phyloP scores from a whole-genome alignment of 2,888 invertebrate genomes.

The Sminthurides aquaticus region DNA sequence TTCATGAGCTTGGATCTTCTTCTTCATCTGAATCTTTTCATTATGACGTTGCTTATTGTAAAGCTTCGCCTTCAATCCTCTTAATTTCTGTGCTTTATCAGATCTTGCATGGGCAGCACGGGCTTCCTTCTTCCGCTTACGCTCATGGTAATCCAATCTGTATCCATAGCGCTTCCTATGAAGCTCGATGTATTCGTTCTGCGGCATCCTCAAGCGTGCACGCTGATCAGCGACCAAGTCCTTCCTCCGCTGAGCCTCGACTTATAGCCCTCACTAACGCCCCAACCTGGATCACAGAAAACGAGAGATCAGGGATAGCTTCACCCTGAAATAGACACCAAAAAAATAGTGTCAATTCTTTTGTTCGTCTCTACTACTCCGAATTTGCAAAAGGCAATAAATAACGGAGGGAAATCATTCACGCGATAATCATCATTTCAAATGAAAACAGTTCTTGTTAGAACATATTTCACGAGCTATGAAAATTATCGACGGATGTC shows the following conservation, averaged over 20 bases:
- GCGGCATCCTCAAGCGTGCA: slow-evolving; percentile 78
- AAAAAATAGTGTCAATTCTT: slow-evolving; percentile 14
- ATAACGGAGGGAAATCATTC: no score
- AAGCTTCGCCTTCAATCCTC: slow-evolving; percentile 95
- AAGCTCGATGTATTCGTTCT: slow-evolving; percentile 99
- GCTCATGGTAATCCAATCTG: slow-evolving; percentile 94
- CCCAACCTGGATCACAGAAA: neutral
- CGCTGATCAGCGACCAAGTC: no score
- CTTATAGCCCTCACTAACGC: neutral
- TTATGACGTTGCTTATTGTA: slow-evolving; percentile 92
- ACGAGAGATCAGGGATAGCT: slow-evolving; percentile 12
- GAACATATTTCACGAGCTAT: no score
- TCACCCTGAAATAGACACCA: slow-evolving; percentile 23
- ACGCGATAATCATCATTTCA: no score
- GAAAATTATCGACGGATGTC: no score
- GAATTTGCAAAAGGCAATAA: slow-evolving; percentile 8
- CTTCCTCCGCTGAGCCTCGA: neutral
- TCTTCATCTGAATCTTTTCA: slow-evolving; percentile 99
- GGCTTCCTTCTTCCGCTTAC: slow-evolving; percentile 90
- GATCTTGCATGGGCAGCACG: slow-evolving; percentile 86
- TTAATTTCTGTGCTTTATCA: slow-evolving; percentile 79
- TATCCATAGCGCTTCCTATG: slow-evolving; percentile 93
- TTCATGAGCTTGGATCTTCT: slow-evolving; percentile 95
- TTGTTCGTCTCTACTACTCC: neutral
- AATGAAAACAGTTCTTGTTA: no score